A percentile compares a stretch with the other conserved stretches of the same genome.
Evolutionary conservation across 2,797 vertebrate species (phyloP).

Genomic region (Melanotaenia nigrans): DNA sequence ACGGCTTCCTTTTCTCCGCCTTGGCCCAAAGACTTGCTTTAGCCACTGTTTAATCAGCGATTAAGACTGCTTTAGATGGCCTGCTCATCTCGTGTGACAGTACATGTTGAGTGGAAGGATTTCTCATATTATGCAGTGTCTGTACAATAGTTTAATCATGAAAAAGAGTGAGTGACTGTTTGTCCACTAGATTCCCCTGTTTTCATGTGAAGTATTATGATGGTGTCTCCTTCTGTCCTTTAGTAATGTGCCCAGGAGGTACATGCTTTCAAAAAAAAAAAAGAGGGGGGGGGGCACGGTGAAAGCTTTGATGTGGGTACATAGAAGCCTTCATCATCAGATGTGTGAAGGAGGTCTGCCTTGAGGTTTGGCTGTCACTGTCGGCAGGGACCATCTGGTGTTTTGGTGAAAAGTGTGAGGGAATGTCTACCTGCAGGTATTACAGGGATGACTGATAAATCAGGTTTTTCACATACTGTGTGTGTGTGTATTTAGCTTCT

Average conservation of each 20-base stretch:
- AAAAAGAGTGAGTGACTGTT: slow-evolving; percentile 57
- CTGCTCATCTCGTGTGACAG: slow-evolving; percentile 75
- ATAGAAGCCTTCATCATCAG: slow-evolving; percentile 71
- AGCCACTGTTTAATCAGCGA: slow-evolving; percentile 78
- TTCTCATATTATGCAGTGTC: slow-evolving; percentile 43
- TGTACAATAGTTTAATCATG: slow-evolving; percentile 53
- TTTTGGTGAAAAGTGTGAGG: slow-evolving; percentile 53
- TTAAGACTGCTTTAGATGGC: slow-evolving; percentile 66
- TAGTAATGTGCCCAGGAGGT: slow-evolving; percentile 66
- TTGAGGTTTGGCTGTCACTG: slow-evolving; percentile 63
- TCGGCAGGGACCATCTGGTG: slow-evolving; percentile 75
- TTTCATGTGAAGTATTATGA: slow-evolving; percentile 69
- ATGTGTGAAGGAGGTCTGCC: slow-evolving; percentile 64
- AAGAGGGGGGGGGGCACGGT: background rate
- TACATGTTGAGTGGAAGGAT: slow-evolving; percentile 68
- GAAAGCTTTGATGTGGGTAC: slow-evolving; percentile 48
- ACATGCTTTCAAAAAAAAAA: slow-evolving; percentile 14
- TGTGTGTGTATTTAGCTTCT: background rate
- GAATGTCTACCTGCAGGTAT: slow-evolving; percentile 50
- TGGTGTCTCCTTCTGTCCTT: slow-evolving; percentile 67
- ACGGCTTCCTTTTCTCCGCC: slow-evolving; percentile 47
- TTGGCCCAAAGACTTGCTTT: slow-evolving; percentile 60
- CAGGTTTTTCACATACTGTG: background rate
- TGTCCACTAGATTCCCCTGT: slow-evolving; percentile 54
- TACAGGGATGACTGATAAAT: background rate